Evolutionary conservation across 64 coral and sea anemone genomes (phyloP), one percentile per base, ranked within the genome.

Genomic region (Montipora cactus): DNA sequence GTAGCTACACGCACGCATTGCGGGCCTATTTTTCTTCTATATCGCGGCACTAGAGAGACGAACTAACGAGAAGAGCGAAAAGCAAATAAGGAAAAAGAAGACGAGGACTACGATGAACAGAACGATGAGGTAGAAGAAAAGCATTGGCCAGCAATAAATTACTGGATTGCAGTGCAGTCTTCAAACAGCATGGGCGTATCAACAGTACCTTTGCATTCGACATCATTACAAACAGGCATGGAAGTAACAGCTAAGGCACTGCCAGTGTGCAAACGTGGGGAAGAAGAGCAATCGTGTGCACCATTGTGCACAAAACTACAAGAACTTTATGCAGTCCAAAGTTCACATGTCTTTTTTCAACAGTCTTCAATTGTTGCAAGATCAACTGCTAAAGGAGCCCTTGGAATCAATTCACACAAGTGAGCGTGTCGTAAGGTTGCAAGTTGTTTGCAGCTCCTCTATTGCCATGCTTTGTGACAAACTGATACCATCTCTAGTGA

Each of bases 81-180:
- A 16, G 23, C 14, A 25, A 4, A 69, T 7, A 44, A 86, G 8
- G 44, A 8, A 48, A 13, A 21, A 25, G 22, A 12, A 52, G 73
- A 89, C 12, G n/a, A 59, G 16, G 16, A 77, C 5, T 15, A 89
- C 18, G 50, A 47, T 14, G 48, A 58, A 5, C 50, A 89, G 71
- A 83, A 64, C 21, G 5, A 15, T 1, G n/a, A 14, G 44, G 25
- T 83, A 10, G 58, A 3, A 14, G 57, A 83, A 67, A 83, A 14
- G 57, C 47, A 28, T 15, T 67, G 80, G 80, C 87, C 87, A 62
- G 72, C 73, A 11, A 89, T 89, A 1, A 37, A 37, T 1, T 1
- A 37, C 4, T 77, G 87, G 87, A 57, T 89, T 19, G 87, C 87
- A 22, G 57, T 89, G 9, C 87, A 89, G 16, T 89, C 87, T 19